These are phyloP conservation scores for Rhinogobio ventralis DNA, from an alignment of 2,797 vertebrate species.

Conservation along the genomic window DNA sequence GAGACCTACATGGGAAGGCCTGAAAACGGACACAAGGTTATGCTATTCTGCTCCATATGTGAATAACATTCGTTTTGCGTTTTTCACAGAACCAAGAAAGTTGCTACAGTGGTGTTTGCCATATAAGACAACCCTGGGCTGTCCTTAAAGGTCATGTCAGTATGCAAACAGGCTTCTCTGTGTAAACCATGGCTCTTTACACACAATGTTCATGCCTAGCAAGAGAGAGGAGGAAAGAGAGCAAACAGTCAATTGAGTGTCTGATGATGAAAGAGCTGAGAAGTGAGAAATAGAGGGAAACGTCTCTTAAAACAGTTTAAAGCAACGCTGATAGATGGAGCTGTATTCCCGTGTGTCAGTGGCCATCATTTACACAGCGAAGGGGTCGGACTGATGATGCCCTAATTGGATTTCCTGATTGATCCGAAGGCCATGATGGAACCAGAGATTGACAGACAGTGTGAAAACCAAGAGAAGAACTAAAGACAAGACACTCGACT, in stretches of 20 bases:
- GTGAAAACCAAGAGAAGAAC: conserved; percentile 12
- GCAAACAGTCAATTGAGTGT: background rate
- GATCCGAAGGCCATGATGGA: conserved; percentile 25
- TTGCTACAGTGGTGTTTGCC: too few relatives aligned
- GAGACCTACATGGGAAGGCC: too few relatives aligned
- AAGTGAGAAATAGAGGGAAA: conserved; percentile 9
- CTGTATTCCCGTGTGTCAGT: background rate
- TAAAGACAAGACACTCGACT: background rate
- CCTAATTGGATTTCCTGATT: conserved; percentile 51
- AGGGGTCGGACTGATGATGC: conserved; percentile 35
- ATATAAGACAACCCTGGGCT: background rate
- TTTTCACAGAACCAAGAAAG: too few relatives aligned
- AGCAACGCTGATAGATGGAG: conserved; percentile 42
- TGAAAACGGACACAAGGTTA: too few relatives aligned
- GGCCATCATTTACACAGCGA: conserved; percentile 38
- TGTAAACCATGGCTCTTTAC: background rate
- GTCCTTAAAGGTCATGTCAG: background rate
- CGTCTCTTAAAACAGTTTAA: conserved; percentile 48
- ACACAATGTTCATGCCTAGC: background rate
- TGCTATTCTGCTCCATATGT: too few relatives aligned
- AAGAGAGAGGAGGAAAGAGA: conserved; percentile 2
- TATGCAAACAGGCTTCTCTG: background rate
- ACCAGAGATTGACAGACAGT: conserved; percentile 30
- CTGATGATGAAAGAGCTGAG: conserved; percentile 29
- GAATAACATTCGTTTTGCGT: too few relatives aligned